phyloP scores from a whole-genome alignment of 1,140 invertebrate species.

The Acromyrmex charruanus region DNA sequence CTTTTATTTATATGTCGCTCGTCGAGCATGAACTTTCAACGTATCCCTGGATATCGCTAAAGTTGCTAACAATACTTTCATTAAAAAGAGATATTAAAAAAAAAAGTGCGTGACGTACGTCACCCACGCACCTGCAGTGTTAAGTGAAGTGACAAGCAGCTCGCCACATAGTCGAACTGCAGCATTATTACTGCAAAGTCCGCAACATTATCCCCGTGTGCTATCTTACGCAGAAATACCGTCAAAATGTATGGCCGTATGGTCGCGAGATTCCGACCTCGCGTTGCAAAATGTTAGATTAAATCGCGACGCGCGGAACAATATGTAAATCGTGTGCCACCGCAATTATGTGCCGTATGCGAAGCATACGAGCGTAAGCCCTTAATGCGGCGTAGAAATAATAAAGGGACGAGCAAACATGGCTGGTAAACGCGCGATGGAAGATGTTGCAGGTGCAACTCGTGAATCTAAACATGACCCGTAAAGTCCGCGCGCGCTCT shows the following conservation, averaged over 20 bases:
- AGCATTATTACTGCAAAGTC: constrained; percentile 20
- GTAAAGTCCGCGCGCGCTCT: constrained; percentile 51
- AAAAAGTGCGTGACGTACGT: not conserved
- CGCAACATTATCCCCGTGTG: constrained; percentile 12
- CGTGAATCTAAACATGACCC: constrained; percentile 63
- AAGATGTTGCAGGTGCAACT: constrained; percentile 62
- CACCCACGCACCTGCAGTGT: not conserved
- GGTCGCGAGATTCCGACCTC: constrained; percentile 43
- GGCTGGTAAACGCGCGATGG: constrained; percentile 50
- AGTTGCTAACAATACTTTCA: constrained; percentile 2
- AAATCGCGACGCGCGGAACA: constrained; percentile 61
- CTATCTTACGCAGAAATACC: constrained; percentile 31
- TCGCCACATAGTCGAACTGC: not conserved
- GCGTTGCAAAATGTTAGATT: constrained; percentile 54
- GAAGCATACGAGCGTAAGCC: constrained; percentile 47
- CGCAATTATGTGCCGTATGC: constrained; percentile 55
- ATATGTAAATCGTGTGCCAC: constrained; percentile 54
- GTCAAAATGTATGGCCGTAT: constrained; percentile 31
- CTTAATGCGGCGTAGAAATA: constrained; percentile 62
- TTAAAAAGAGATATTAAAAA: not conserved
- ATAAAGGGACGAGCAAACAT: constrained; percentile 48
- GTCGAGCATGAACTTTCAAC: constrained; percentile 6
- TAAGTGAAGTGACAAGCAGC: not conserved
- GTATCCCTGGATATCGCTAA: not conserved
- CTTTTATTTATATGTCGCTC: constrained; percentile 9